Evolutionary conservation across 1,140 invertebrate genomes (phyloP), one percentile per base, ranked within the genome.

Genomic region (Onthophagus taurus): DNA sequence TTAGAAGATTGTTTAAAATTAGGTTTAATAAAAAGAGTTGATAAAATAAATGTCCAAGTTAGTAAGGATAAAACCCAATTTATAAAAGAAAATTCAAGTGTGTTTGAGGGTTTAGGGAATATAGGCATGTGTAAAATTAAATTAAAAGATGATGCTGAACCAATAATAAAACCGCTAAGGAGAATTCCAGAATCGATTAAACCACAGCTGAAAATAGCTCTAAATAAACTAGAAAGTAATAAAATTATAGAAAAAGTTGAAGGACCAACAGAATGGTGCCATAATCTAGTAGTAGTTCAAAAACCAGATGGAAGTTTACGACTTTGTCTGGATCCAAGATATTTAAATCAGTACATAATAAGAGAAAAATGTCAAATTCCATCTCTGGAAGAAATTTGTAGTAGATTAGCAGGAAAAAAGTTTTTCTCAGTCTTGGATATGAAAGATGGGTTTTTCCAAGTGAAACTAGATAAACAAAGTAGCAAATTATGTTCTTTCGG

Each of bases 401-500:
- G 31, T 33, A 33, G 17, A 16, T 33, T 33, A 33, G 12, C 13
- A 33, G 50, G 46, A 11, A 49, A 51, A 17, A 13, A 29, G 26
- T 51, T 37, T 37, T 53, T 51, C 36, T 36, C 44, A 30, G 37
- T 45, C 8, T 26, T 56, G 24, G 54, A 56, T n/a, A n/a, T n/a
- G n/a, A n/a, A n/a, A n/a, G n/a, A n/a, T n/a, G n/a, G n/a, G n/a
- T n/a, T n/a, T n/a, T 44, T n/a, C n/a, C n/a, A n/a, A n/a, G n/a
- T n/a, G n/a, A 11, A 50, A 30, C 16, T 58, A 18, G 51, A 52
- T 31, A 33, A 48, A 14, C 42, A 48, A n/a, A 52, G 51, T 23
- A 46, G 44, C 16, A 46, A 57, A 31, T 31, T 57, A 14, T 57
- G 55, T 50, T 51, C 50, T 8, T 56, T 58, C 44, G 35, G 24